phyloP scores from a whole-genome alignment of 2,113 vertebrate genomes.

The Gorilla gorilla region DNA sequence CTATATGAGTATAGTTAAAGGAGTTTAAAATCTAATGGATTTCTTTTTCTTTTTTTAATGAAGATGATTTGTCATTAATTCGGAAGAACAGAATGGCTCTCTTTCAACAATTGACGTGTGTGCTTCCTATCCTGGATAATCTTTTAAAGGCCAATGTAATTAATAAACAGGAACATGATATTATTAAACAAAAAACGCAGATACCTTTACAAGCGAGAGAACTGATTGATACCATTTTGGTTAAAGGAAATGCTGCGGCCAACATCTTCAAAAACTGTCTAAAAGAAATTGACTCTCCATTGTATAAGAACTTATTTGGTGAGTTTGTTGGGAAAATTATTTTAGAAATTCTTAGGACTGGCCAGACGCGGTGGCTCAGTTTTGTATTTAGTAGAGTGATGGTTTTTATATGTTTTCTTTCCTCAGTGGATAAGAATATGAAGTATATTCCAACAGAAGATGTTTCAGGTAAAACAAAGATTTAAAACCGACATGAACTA shows the following conservation, averaged over 20 bases:
- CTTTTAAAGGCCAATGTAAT: conserved; percentile 91
- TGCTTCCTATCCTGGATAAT: conserved; percentile 91
- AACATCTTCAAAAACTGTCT: conserved; percentile 95
- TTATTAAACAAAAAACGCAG: conserved; percentile 93
- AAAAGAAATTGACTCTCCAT: conserved; percentile 91
- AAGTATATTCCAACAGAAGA: conserved; percentile 94
- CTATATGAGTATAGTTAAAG: neutral
- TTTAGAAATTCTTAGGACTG: conserved; percentile 11
- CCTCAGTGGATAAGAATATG: conserved; percentile 94
- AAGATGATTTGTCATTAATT: conserved; percentile 95
- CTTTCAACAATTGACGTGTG: conserved; percentile 91
- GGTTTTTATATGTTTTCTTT: conserved; percentile 73
- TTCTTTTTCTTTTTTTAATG: conserved; percentile 52
- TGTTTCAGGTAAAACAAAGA: conserved; percentile 90
- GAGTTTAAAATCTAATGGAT: conserved; percentile 43
- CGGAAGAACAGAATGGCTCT: conserved; percentile 94
- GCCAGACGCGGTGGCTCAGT: neutral
- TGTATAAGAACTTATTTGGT: conserved; percentile 96
- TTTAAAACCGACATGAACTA: neutral
- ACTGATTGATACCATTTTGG: conserved; percentile 93
- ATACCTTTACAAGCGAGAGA: conserved; percentile 92
- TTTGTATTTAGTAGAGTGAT: conserved; percentile 20
- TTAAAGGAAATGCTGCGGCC: conserved; percentile 94
- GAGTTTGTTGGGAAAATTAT: conserved; percentile 69
- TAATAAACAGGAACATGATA: conserved; percentile 89